Base-by-base conservation (phyloP, 2,113 vertebrate genomes). In the Clarias magur region DNA sequence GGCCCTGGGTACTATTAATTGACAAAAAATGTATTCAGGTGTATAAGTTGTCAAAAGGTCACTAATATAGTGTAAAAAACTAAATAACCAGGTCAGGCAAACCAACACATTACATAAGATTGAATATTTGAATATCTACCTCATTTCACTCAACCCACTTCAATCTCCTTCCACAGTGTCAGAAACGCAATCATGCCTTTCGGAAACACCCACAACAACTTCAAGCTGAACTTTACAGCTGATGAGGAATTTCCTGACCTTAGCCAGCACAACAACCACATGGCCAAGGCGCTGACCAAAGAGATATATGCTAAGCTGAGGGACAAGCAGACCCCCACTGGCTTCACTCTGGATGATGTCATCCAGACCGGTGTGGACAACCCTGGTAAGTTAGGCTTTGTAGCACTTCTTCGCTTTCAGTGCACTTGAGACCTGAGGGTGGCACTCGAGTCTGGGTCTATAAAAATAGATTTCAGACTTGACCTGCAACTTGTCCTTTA, bases 331-430 rank as follows among this genome's bases (percentile, higher is more conserved):
- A 99, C 97, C 0, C 93, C 97, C 2, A 97, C 95, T 0, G 97
- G 97, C 70, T 98, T 93, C 94, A 99, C 97, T 53, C 1, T 99
- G 87, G 97, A 99, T 2, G 97, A 99, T 0, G 8, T 92, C 92
- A 98, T 99, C 94, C 97, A 99, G 95, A 98, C 96, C 0, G 97
- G 97, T 10, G 94, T 99, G 2, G 97, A 99, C 95, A 99, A 98
- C 93, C 97, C 97, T 23, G 97, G 97, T 99, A 75, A 91, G 92
- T 60, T 42, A 54, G 53, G 68, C 16, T 57, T 30, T 57, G 6
- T 59, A 30, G 19, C 3, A 76, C 73, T 30, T 15, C 15, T 53
- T 76, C 23, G 54, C 4, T 27, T 30, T 27, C 53, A 79, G 7
- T 4, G 53, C 13, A 57, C 6, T 5, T 25, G 19, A 48, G 72